These are phyloP conservation scores for Musca domestica DNA, from an alignment of 1,140 invertebrate genomes.

Conservation along the genomic window DNA sequence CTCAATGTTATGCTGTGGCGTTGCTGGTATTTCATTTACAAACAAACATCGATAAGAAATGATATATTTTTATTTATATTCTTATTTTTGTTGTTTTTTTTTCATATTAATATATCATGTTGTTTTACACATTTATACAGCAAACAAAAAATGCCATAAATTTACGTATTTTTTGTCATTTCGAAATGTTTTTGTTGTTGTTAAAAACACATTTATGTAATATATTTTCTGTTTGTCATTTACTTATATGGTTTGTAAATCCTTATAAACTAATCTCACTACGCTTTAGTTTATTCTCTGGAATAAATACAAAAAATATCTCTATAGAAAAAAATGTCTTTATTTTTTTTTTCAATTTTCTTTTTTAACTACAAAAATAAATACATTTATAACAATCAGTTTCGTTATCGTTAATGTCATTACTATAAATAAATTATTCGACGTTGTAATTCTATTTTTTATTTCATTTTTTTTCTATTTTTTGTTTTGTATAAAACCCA, in stretches of 20 bases:
- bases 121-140: conserved; percentile 14
- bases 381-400: conserved; percentile 18
- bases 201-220: not conserved
- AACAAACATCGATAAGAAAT: not conserved
- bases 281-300: conserved; percentile 4
- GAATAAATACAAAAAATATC: conserved; percentile 15
- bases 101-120: no score
- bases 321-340: conserved; percentile 14
- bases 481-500: conserved; percentile 12
- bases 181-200: not conserved
- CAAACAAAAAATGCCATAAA: not conserved
- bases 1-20: no score
- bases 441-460: not conserved
- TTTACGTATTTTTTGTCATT: conserved; percentile 10
- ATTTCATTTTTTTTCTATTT: not conserved
- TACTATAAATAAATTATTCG: no score
- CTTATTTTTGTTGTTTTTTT: not conserved
- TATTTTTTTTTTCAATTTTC: not conserved
- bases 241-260: conserved; percentile 7
- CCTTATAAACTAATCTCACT: conserved; percentile 20
- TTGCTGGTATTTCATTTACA: no score
- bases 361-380: conserved; percentile 21
- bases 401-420: no score
- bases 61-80: not conserved
- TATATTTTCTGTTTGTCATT: not conserved